A percentile compares a stretch with the other conserved stretches of the same genome.
phyloP scores from a whole-genome alignment of 2,797 vertebrate genomes.

The Aplochiton taeniatus region DNA sequence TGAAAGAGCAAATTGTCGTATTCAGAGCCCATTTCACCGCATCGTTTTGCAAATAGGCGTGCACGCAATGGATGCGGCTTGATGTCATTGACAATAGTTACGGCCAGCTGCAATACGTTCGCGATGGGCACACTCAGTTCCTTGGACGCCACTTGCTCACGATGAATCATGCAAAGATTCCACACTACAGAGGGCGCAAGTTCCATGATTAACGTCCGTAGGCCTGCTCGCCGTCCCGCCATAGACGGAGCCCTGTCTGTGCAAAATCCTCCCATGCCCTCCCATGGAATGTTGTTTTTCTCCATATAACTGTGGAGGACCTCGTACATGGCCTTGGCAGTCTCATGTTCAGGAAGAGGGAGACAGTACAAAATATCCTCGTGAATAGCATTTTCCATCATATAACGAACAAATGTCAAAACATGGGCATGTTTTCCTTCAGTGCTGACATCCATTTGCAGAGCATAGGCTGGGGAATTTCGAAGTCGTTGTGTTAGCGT shows the following conservation, averaged over 20 bases:
- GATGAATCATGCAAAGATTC: constrained; percentile 20
- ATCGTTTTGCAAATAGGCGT: too few relatives aligned
- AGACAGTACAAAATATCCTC: constrained; percentile 21
- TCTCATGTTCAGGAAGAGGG: constrained; percentile 14
- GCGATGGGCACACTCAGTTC: constrained; percentile 7
- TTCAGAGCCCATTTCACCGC: too few relatives aligned
- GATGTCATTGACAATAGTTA: constrained; percentile 22
- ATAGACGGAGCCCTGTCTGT: constrained; percentile 24
- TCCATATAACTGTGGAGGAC: constrained; percentile 12
- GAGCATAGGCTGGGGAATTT: constrained; percentile 11
- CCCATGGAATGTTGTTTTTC: constrained; percentile 11
- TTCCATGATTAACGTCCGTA: constrained; percentile 1
- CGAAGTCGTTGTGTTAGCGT: constrained; percentile 12
- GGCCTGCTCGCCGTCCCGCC: constrained; percentile 1
- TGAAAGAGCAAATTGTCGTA: too few relatives aligned
- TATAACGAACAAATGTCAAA: constrained; percentile 19
- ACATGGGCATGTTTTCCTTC: constrained; percentile 11
- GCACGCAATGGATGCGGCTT: too few relatives aligned
- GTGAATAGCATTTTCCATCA: constrained; percentile 6
- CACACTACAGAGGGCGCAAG: too few relatives aligned
- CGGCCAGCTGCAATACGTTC: constrained; percentile 11
- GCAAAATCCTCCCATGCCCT: constrained; percentile 22
- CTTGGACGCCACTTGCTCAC: constrained; percentile 11
- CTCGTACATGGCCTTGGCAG: constrained; percentile 10
- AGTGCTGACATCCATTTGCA: constrained; percentile 20